Evolutionary conservation across 2,113 vertebrate species (phyloP).

Genomic region (Etia nguti): DNA sequence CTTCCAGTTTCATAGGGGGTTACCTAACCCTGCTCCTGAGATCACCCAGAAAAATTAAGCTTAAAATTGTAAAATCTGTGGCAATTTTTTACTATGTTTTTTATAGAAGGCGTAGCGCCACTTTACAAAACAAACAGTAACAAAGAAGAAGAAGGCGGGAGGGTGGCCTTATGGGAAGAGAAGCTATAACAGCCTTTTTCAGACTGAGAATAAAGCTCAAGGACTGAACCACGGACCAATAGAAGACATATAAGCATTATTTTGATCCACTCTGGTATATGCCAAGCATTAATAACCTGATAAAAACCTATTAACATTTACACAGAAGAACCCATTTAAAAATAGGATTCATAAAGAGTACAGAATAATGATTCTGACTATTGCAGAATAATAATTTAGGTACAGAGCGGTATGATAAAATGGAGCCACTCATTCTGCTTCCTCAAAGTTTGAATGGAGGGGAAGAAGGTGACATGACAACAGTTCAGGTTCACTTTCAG

Average conservation of each 20-base stretch:
- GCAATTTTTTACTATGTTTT: background rate
- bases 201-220: background rate
- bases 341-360: background rate
- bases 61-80: background rate
- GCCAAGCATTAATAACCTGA: background rate
- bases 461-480: background rate
- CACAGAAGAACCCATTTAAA: background rate
- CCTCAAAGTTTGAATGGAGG: background rate
- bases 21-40: no score
- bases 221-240: background rate
- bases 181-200: background rate
- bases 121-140: background rate
- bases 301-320: background rate
- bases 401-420: background rate
- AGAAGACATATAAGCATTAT: background rate
- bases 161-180: background rate
- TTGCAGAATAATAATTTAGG: background rate
- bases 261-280: background rate
- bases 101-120: fast-evolving
- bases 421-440: background rate
- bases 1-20: background rate
- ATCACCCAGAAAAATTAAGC: background rate
- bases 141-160: background rate
- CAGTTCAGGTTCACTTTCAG: background rate
- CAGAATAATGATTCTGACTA: background rate